These are phyloP conservation scores for Graptemys geographica DNA, from an alignment of 2,797 vertebrate genomes.

Conservation along the genomic window DNA sequence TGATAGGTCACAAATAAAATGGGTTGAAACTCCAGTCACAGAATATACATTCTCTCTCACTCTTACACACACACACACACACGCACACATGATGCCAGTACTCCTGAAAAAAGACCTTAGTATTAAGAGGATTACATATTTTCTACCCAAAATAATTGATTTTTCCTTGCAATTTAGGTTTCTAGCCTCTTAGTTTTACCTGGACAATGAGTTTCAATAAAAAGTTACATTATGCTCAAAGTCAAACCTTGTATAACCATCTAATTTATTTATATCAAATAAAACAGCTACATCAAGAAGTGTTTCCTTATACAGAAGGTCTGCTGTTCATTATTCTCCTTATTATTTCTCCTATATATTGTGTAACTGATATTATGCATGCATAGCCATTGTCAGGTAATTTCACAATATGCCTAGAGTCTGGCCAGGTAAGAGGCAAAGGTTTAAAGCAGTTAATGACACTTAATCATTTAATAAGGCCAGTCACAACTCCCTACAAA, in stretches of 20 bases:
- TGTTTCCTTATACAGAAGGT: not conserved
- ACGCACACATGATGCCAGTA: not conserved
- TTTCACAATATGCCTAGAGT: conserved; percentile 15
- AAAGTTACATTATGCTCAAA: conserved; percentile 9
- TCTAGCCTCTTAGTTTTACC: conserved; percentile 19
- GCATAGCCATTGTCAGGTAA: not conserved
- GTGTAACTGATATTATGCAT: not conserved
- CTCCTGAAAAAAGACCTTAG: not conserved
- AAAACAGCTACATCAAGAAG: not conserved
- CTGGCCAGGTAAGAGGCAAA: conserved; percentile 26
- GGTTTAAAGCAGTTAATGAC: conserved; percentile 31
- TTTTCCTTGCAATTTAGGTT: conserved; percentile 25
- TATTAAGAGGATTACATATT: not conserved
- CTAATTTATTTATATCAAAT: not conserved
- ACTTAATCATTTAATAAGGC: conserved; percentile 49
- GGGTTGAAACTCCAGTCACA: not conserved
- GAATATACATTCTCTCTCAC: not conserved
- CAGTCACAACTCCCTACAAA: conserved; percentile 26
- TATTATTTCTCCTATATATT: not conserved
- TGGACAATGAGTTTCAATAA: conserved; percentile 4
- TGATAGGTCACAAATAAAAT: not conserved
- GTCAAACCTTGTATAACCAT: not conserved
- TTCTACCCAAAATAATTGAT: not conserved
- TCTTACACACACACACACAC: not conserved
- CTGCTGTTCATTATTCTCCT: conserved; percentile 1